Base-by-base conservation (phyloP, 2,797 vertebrate species). In the Pithecia hirsuta region DNA sequence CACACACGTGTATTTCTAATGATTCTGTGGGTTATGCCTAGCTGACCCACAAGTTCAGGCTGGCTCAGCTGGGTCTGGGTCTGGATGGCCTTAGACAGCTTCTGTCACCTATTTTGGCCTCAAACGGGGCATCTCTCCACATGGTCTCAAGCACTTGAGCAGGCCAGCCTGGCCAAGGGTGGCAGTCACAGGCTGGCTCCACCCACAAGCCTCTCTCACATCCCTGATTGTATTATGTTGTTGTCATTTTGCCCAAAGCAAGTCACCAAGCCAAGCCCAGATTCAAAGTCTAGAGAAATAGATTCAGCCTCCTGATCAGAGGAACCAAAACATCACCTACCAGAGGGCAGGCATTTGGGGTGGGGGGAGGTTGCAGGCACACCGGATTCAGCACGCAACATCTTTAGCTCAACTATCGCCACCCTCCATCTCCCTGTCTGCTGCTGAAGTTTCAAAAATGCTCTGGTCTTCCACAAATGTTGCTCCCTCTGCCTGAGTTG, bases 311-410 rank as follows among this genome's bases (percentile, higher is more conserved):
- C 30, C 14, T 17, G 17, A 55, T 20, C 30, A 14, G 59, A 83
- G 72, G 41, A 72, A 26, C 36, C 5, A 4, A 39, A 39, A 13
- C 33, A 13, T 39, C 24, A n/a, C 19, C 28, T 0, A 75, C 64
- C 55, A 5, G 39, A 84, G 4, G 52, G 30, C 46, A 50, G 1
- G 2, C 0, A 1, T 5, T 20, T 7, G 5, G 19, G 14, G 17
- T 7, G 1, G 0, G 2, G 26, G 36, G 24, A 52, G n/a, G 3
- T 6, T 12, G 19, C 7, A 19, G 15, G 52, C 57, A 2, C 0
- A 0, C 12, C 2, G 5, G 0, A 19, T 50, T 7, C 15, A 9
- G 20, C 11, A 6, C 2, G 1, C 46, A 11, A 15, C 0, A 1
- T 12, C 74, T 61, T 44, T 33, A 52, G 44, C 15, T 75, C 55